Evolutionary conservation across 2,888 invertebrate species (phyloP), one percentile per base, ranked within the genome.

Genomic region (Melinaea marsaeus): DNA sequence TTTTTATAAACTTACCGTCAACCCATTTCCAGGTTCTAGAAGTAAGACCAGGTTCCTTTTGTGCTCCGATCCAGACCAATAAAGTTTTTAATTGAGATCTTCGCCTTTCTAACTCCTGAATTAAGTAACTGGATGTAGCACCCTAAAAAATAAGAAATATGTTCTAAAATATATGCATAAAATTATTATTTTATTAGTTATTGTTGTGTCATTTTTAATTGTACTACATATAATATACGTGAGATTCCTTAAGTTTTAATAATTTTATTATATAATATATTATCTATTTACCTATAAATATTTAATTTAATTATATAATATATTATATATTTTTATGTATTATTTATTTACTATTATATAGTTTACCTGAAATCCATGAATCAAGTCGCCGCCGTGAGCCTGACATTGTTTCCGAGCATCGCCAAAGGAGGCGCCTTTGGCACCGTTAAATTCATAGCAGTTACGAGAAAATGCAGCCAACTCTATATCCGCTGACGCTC

Each of bases 11-110:
- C 92, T 92, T 85, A 96, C 96, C 96, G 80, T 96, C 94, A 37
- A 97, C 96, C 97, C 97, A 97, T 84, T 95, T 95, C 97, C 97
- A 97, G 0, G 95, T 95, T 68, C 95, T 92, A 0, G 95, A 94
- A 0, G 95, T 95, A 63, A 95, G 91, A 35, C 95, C 94, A 0
- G 96, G 96, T 74, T 97, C 97, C 75, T 97, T 96, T 76, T 95
- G 95, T 0, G 96, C 97, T 0, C 97, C 97, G 70, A 97, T 95
- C 97, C 97, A 97, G 2, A 97, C 96, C 65, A 97, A 87, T 77
- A 96, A 96, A 0, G 97, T 96, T 80, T 96, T 96, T 47, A 97
- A 83, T 66, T 93, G 94, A 0, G 94, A 90, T 79, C 96, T 97
- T 58, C 96, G 91, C 61, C 96, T 91, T 76, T 97, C 97, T 72